These are phyloP conservation scores for Dendrocincla fuliginosa DNA, from an alignment of 2,797 vertebrate species.

Conservation along the genomic window DNA sequence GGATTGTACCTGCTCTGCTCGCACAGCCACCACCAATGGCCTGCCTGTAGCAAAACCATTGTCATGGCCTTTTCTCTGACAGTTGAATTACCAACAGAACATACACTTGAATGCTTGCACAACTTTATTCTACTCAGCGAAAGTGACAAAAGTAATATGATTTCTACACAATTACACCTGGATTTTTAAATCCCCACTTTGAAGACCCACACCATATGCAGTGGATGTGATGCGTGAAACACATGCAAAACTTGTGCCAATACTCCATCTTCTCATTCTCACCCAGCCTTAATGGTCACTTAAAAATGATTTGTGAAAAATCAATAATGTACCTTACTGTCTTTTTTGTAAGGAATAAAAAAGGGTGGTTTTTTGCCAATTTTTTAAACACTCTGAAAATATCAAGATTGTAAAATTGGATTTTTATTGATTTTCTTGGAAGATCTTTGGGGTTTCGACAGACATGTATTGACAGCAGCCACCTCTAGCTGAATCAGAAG, in stretches of 20 bases:
- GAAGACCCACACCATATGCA: neutral
- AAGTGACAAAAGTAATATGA: neutral
- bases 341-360: conserved; percentile 10
- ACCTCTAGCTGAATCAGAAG: conserved; percentile 10
- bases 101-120: neutral
- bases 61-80: neutral
- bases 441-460: conserved; percentile 11
- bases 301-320: conserved; percentile 19
- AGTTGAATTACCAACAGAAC: neutral
- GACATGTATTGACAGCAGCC: conserved; percentile 19
- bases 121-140: neutral
- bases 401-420: conserved; percentile 35
- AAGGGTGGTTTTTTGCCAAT: neutral
- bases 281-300: neutral
- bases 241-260: neutral
- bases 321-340: conserved; percentile 9
- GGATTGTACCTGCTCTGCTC: neutral
- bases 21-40: neutral
- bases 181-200: neutral
- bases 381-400: conserved; percentile 31
- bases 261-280: neutral
- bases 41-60: neutral
- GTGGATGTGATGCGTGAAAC: neutral
- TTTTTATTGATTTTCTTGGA: conserved; percentile 39
- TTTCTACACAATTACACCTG: neutral